These are phyloP conservation scores for Leiothrix lutea DNA, from an alignment of 2,113 vertebrate genomes.

Conservation along the genomic window DNA sequence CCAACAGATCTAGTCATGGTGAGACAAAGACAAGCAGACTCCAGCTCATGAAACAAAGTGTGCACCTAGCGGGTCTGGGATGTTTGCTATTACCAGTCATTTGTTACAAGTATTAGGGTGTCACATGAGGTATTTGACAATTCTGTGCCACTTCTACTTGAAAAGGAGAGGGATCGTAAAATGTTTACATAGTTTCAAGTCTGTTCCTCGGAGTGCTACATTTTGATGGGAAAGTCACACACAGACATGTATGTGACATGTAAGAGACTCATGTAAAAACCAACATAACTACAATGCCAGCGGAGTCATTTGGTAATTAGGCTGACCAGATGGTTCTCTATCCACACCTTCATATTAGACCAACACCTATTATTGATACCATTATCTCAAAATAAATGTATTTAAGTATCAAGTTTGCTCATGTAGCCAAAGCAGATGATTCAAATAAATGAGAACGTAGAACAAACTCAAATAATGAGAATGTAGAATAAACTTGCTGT, in stretches of 20 bases:
- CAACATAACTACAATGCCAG: not conserved
- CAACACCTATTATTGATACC: not conserved
- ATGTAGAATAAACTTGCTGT: not conserved
- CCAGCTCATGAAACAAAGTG: not conserved
- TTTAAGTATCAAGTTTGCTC: not conserved
- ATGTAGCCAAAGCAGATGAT: not conserved
- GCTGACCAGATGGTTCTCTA: not conserved
- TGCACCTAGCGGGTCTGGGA: fast-evolving
- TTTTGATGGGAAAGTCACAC: not conserved
- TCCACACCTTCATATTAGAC: not conserved
- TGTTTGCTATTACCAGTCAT: not conserved
- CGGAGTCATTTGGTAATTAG: not conserved
- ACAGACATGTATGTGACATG: not conserved
- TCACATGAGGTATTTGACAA: not conserved
- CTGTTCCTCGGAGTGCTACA: not conserved
- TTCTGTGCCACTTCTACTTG: not conserved
- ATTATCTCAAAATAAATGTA: not conserved
- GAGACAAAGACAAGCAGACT: not conserved
- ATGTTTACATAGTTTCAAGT: not conserved
- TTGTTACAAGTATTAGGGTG: not conserved
- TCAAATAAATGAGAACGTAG: not conserved
- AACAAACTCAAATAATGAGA: not conserved
- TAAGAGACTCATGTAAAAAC: not conserved
- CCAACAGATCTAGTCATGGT: not conserved
- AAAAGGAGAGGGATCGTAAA: not conserved